Evolutionary conservation across 1,140 invertebrate genomes (phyloP), one percentile per base, ranked within the genome.

Genomic region (Trialeurodes vaporariorum): DNA sequence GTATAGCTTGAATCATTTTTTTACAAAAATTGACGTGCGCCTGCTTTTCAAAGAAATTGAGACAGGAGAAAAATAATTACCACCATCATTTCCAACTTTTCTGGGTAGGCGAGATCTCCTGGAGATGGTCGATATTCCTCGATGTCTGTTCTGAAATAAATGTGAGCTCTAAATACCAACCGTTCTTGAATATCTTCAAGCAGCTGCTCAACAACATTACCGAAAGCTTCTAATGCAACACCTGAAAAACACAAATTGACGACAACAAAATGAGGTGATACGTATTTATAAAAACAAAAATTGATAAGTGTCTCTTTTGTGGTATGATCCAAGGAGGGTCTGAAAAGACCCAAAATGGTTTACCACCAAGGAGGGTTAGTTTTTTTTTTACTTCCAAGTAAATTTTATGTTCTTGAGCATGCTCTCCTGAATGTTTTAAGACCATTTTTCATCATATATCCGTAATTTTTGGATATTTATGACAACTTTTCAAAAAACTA

Each of bases 51-150:
- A 64, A 64, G 23, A 26, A 61, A 49, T 49, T 49, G 34, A 49
- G 17, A 5, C 34, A 9, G 34, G 17, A 49, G 5, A 49, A 49
- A 49, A 49, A 49, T 5, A 49, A 17, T 49, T 49, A 74, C 84
- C 73, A 94, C 90, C 94, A 99, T 98, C 91, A 98, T 97, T 77
- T 94, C 86, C 23, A 99, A 80, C 78, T 98, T 97, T 73, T 98
- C 92, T 0, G 97, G 97, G 82, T 99, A 99, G 0, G 94, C 94
- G 60, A 99, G 81, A 81, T 99, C 97, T 0, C 96, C 96, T 21
- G 90, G 85, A 21, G 93, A 94, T 12, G 96, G 92, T 70, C 89
- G 86, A 76, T 93, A 95, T 68, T 87, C 86, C 25, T 91, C 79
- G 71, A 99, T 94, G 79, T 99, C 96, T 1, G 90, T 87, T 67